These are phyloP conservation scores for Diaphora mendica DNA, from an alignment of 2,888 invertebrate genomes.

Conservation along the genomic window DNA sequence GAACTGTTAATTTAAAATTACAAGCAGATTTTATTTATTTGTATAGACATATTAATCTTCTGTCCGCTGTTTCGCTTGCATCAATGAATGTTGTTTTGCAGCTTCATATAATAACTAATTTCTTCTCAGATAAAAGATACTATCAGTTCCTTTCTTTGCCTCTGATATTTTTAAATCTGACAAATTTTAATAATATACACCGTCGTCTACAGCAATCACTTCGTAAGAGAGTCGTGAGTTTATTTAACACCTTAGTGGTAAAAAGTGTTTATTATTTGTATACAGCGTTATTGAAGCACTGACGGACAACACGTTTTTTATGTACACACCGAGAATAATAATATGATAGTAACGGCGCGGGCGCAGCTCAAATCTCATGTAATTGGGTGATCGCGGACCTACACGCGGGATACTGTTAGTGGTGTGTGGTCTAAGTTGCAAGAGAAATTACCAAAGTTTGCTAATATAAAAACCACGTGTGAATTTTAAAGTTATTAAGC, in stretches of 20 bases:
- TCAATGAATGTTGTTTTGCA: no score
- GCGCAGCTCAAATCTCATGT: slow-evolving; percentile 46
- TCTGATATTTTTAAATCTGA: no score
- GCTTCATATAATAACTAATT: no score
- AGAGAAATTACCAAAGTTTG: neutral
- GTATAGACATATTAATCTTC: no score
- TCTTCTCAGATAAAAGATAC: no score
- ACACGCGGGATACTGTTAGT: slow-evolving; percentile 45
- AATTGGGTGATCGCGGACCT: slow-evolving; percentile 48
- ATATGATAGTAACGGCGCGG: slow-evolving; percentile 53
- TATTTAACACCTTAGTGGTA: slow-evolving; percentile 6
- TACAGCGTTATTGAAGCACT: slow-evolving; percentile 34
- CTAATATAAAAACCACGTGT: neutral
- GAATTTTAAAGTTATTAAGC: no score
- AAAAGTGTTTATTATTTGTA: slow-evolving; percentile 7
- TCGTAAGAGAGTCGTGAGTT: neutral
- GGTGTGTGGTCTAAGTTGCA: slow-evolving; percentile 11
- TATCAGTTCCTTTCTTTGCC: no score
- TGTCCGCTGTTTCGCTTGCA: no score
- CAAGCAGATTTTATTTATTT: no score
- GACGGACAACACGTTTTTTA: slow-evolving; percentile 26
- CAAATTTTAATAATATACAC: neutral
- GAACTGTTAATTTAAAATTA: no score
- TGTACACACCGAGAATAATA: slow-evolving; percentile 45
- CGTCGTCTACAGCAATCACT: neutral